These are phyloP conservation scores for Ellobius talpinus DNA, from an alignment of 2,113 vertebrate genomes.

Conservation along the genomic window DNA sequence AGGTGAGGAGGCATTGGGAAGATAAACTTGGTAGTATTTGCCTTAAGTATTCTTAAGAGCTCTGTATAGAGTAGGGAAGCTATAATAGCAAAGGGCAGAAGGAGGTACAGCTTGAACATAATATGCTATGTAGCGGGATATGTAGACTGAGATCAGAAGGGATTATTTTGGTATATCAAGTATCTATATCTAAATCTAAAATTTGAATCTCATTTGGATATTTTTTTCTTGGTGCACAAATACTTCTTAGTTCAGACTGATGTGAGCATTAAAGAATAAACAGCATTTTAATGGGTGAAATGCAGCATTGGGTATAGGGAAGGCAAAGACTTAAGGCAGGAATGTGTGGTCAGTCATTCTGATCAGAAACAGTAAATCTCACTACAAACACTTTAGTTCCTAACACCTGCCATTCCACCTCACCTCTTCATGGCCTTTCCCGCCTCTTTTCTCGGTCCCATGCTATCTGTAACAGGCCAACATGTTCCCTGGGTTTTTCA, in stretches of 20 bases:
- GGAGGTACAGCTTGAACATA: not conserved
- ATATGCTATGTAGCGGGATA: not conserved
- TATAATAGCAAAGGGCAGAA: not conserved
- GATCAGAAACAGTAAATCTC: not conserved
- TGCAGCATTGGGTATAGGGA: not conserved
- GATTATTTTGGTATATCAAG: not conserved
- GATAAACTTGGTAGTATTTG: not conserved
- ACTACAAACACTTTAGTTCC: not conserved
- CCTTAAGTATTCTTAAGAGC: not conserved
- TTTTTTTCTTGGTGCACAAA: not conserved
- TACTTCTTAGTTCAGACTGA: not conserved
- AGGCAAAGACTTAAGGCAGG: slow-evolving; percentile 6
- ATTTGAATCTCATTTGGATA: not conserved
- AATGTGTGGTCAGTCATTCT: not conserved
- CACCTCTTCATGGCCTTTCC: not conserved
- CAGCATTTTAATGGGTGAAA: not conserved
- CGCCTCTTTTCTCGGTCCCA: not conserved
- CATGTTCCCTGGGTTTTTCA: not conserved
- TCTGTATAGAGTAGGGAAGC: not conserved
- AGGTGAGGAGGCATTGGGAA: not conserved
- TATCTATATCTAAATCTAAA: not conserved
- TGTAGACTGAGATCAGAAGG: not conserved
- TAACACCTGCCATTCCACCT: not conserved
- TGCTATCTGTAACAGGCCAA: not conserved
- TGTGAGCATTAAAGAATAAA: not conserved